Evolutionary conservation across 2,797 vertebrate genomes (phyloP).

Genomic region (Lophotriccus pileatus): DNA sequence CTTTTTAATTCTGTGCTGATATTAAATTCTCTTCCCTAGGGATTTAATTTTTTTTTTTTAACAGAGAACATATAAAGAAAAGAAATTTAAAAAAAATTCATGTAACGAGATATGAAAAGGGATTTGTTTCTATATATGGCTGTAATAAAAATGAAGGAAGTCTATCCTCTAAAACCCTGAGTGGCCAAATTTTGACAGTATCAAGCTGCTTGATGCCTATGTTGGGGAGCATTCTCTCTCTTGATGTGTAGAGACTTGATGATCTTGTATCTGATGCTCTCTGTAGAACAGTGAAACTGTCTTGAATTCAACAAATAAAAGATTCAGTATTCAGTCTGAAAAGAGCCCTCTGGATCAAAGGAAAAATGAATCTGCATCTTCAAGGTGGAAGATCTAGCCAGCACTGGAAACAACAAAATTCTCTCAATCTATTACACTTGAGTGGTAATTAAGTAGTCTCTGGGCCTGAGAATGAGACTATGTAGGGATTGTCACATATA

Average conservation of each 20-base stretch:
- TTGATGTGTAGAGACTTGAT: neutral
- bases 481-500: neutral
- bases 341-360: neutral
- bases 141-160: neutral
- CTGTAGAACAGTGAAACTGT: neutral
- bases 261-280: neutral
- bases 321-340: neutral
- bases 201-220: neutral
- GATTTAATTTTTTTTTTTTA: neutral
- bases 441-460: neutral
- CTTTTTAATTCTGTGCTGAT: neutral
- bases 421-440: neutral
- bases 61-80: neutral
- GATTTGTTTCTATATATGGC: accelerated
- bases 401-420: neutral
- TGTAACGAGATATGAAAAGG: neutral
- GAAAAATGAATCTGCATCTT: neutral
- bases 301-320: neutral
- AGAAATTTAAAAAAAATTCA: neutral
- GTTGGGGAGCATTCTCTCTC: neutral
- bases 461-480: neutral
- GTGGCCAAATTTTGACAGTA: neutral
- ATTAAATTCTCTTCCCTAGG: neutral
- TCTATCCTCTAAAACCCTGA: neutral
- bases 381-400: neutral